A percentile compares a stretch with the other conserved stretches of the same genome.
phyloP scores from a whole-genome alignment of 2,797 vertebrate genomes.

The Tauraco hartlaubi region DNA sequence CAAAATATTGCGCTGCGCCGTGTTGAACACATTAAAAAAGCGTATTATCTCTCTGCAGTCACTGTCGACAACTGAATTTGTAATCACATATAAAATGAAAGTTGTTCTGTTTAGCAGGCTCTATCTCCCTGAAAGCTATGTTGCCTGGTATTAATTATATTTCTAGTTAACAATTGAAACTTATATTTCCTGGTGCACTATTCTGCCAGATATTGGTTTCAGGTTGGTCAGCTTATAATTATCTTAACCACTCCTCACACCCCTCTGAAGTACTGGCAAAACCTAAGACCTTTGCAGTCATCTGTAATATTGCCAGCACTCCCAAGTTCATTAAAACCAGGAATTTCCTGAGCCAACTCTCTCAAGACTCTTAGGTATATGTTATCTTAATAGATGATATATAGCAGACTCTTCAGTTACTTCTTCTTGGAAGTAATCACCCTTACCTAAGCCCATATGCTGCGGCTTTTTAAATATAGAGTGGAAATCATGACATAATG shows the following conservation, averaged over 20 bases:
- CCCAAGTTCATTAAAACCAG: constrained; percentile 19
- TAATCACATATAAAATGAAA: constrained; percentile 7
- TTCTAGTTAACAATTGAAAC: not conserved
- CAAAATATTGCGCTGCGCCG: not conserved
- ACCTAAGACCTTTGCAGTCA: not conserved
- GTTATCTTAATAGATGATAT: constrained; percentile 2
- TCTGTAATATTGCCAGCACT: not conserved
- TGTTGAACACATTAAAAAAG: not conserved
- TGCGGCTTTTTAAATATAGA: not conserved
- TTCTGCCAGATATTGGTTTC: not conserved
- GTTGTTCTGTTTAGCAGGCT: not conserved
- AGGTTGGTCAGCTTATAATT: not conserved
- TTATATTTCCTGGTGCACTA: not conserved
- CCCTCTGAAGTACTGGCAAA: not conserved
- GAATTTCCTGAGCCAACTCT: not conserved
- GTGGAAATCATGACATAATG: not conserved
- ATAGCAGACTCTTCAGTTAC: not conserved
- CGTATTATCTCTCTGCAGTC: not conserved
- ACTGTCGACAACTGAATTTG: not conserved
- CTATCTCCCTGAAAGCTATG: not conserved
- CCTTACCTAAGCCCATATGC: not conserved
- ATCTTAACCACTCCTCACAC: not conserved
- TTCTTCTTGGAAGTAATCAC: constrained; percentile 34
- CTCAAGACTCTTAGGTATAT: not conserved
- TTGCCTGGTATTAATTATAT: not conserved